A percentile compares a stretch with the other conserved stretches of the same genome.
These are phyloP conservation scores for Osedax fenrisi DNA, from an alignment of 2,888 invertebrate species.

Conservation along the genomic window DNA sequence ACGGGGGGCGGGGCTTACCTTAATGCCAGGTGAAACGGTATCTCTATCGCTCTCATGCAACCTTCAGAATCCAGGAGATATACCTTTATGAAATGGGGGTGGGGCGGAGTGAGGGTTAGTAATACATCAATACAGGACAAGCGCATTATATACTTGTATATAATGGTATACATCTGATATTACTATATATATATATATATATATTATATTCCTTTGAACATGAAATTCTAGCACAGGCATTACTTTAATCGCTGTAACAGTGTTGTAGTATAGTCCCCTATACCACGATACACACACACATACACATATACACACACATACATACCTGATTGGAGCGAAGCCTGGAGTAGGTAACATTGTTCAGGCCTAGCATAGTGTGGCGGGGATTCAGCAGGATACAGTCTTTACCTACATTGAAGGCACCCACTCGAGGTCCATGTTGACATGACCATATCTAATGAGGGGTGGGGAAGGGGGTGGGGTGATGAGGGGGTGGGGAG, in stretches of 20 bases:
- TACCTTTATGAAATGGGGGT: conserved; percentile 50
- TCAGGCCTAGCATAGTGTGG: conserved; percentile 68
- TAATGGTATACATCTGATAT: too few species aligned
- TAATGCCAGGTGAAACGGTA: conserved; percentile 81
- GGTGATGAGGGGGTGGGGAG: neutral
- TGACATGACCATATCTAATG: conserved; percentile 68
- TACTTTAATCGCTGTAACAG: too few species aligned
- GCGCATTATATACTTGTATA: too few species aligned
- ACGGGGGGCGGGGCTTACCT: conserved; percentile 36
- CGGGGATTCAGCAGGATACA: conserved; percentile 62
- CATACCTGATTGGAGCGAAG: conserved; percentile 26
- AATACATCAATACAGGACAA: too few species aligned
- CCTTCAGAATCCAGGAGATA: conserved; percentile 73
- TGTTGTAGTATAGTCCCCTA: too few species aligned
- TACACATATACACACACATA: too few species aligned
- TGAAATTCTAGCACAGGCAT: too few species aligned
- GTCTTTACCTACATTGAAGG: conserved; percentile 75
- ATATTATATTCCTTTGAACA: too few species aligned
- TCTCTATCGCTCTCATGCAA: conserved; percentile 65
- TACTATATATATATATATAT: too few species aligned
- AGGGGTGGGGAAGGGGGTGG: neutral
- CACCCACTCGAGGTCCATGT: conserved; percentile 75
- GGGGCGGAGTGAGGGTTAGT: conserved; percentile 35
- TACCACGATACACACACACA: too few species aligned
- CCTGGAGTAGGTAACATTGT: conserved; percentile 51